Conservation (phyloP, 1,140 invertebrate species). For the Drosophila yakuba region DNA sequence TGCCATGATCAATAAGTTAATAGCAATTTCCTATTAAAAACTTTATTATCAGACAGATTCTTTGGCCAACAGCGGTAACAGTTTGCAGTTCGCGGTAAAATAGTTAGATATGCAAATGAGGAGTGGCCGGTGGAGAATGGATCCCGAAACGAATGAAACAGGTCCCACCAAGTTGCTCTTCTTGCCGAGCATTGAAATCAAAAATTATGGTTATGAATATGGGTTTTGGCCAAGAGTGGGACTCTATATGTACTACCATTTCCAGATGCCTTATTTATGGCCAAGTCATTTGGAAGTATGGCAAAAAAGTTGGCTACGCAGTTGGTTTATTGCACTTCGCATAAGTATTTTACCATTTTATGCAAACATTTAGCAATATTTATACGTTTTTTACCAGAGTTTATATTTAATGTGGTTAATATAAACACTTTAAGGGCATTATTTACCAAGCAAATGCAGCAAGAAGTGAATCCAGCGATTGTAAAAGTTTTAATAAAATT, state of each 20-base stretch:
- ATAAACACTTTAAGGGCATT: background rate
- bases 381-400: too few species aligned
- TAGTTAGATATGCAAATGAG: constrained; percentile 74
- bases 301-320: background rate
- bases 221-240: constrained; percentile 1
- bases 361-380: too few species aligned
- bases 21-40: constrained; percentile 81
- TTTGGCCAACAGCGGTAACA: background rate
- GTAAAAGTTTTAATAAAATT: constrained; percentile 10
- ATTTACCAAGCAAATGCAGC: background rate
- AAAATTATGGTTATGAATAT: constrained; percentile 39
- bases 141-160: constrained; percentile 12
- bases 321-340: background rate
- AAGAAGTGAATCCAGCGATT: background rate
- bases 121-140: constrained; percentile 2
- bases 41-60: constrained; percentile 67
- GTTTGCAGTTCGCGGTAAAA: constrained; percentile 49
- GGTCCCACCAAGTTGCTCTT: constrained; percentile 17
- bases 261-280: background rate
- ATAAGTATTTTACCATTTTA: too few species aligned
- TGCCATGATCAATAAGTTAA: constrained; percentile 73
- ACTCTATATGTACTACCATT: background rate
- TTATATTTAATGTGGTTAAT: background rate
- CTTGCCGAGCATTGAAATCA: constrained; percentile 20
- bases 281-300: background rate